Conservation (phyloP, 2,797 vertebrate genomes). For the Pagetopsis macropterus region DNA sequence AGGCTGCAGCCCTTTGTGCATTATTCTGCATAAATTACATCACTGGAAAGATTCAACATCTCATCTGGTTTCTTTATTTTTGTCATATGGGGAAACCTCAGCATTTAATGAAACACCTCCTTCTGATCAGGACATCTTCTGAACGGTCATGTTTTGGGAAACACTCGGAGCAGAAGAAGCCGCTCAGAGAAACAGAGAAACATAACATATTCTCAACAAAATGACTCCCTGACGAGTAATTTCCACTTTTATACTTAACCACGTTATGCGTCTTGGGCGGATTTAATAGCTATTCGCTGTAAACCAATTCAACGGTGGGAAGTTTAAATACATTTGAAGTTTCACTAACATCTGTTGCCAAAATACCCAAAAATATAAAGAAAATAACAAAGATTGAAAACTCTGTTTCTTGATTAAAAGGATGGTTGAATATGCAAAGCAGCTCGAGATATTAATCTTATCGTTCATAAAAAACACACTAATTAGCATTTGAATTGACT, state of each 20-base stretch:
- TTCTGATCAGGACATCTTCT: neutral
- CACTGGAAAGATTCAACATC: neutral
- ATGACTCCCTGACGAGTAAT: neutral
- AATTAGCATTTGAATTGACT: conserved; percentile 9
- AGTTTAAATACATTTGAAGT: neutral
- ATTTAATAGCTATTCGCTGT: neutral
- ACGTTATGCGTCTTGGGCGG: neutral
- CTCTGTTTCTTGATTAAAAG: neutral
- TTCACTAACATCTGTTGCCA: neutral
- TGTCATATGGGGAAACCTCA: neutral
- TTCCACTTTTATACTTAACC: neutral
- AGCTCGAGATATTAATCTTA: neutral
- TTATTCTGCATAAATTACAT: neutral
- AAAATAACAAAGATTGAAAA: too few relatives aligned
- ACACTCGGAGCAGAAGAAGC: too few relatives aligned
- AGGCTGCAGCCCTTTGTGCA: neutral
- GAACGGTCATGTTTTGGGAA: too few relatives aligned
- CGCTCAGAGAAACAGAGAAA: too few relatives aligned
- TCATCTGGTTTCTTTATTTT: conserved; percentile 16
- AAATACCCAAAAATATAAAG: neutral
- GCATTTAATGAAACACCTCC: neutral
- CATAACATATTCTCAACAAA: too few relatives aligned
- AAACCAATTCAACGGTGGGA: neutral
- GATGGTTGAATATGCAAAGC: neutral
- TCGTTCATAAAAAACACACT: conserved; percentile 1